Base-by-base conservation (phyloP, 2,113 vertebrate species). In the Anser cygnoides region DNA sequence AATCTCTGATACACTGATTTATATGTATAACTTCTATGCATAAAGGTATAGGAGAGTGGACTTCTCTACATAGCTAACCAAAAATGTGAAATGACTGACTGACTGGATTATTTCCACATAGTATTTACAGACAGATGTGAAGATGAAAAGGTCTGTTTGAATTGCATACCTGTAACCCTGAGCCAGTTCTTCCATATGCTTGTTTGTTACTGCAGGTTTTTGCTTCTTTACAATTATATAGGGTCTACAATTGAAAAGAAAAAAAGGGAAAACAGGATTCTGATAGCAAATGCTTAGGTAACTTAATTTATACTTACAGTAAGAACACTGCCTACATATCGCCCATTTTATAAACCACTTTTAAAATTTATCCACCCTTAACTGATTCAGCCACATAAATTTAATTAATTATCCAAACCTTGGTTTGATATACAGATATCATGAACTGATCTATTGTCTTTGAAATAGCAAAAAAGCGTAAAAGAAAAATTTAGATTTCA, bases 181-280 rank as follows among this genome's bases (percentile, higher is more conserved):
- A 79, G 99, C 98, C 92, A 99, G 98, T 94, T 99, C 99, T 94
- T 99, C 99, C 84, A 99, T 99, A 91, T 99, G 99, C 89, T 99
- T 99, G 95, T 98, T 99, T 71, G 99, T 99, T 96, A 99, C 99
- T 28, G 99, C 98, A 50, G 99, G 98, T 62, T 98, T 99, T 55
- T 99, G 98, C 58, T 98, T 99, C 98, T 99, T 99, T 90, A 99
- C 99, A 37, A 99, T 99, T 93, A 99, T 99, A 91, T 99, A 99
- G 10, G 99, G 99, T 77, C 99, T 99, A 91, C 49, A 83, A 92
- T 94, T 17, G 5, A 52, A 55, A 57, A 71, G 75, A 43, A 44
- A 46, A 87, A 29, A 46, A 54, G 28, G 33, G 49, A 23, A 72
- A 81, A 62, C 67, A 37, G 7, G 4, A 29, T 63, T 66, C 23